phyloP scores from a whole-genome alignment of 2,888 invertebrate species.

The Gastracanthus pulcherrimus region DNA sequence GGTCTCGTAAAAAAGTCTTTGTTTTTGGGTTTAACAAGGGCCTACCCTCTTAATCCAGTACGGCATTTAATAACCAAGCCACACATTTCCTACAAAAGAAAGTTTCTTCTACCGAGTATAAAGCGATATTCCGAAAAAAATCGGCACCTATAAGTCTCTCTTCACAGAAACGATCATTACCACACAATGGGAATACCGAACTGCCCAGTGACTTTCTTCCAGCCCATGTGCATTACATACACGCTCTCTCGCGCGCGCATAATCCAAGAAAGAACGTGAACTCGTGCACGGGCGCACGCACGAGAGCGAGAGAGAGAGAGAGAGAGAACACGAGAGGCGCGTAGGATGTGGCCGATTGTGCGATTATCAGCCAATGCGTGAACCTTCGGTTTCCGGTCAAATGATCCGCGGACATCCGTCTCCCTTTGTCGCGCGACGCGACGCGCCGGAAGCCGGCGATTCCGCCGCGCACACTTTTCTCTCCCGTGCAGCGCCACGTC shows the following conservation, averaged over 20 bases:
- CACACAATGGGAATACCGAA: background rate
- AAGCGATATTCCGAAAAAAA: background rate
- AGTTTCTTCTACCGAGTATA: background rate
- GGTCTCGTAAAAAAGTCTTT: no score
- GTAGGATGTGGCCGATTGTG: constrained; percentile 68
- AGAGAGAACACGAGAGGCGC: constrained; percentile 26
- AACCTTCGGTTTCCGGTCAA: constrained; percentile 74
- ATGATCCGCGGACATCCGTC: constrained; percentile 74
- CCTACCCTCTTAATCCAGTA: no score
- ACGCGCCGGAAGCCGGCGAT: constrained; percentile 47
- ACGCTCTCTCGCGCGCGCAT: background rate
- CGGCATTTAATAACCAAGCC: no score
- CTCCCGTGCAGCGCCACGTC: background rate
- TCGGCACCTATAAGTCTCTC: background rate
- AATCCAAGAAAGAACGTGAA: background rate
- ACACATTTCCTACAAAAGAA: no score
- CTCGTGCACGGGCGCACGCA: background rate
- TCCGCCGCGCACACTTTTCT: constrained; percentile 25
- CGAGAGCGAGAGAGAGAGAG: background rate
- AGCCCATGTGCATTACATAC: background rate
- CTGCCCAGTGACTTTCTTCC: background rate
- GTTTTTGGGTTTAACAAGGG: no score
- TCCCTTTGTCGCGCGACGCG: constrained; percentile 48
- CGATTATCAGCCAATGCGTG: constrained; percentile 70
- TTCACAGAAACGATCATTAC: background rate